Evolutionary conservation across 1,140 invertebrate genomes (phyloP), one percentile per base, ranked within the genome.

Genomic region (Linepithema humile): DNA sequence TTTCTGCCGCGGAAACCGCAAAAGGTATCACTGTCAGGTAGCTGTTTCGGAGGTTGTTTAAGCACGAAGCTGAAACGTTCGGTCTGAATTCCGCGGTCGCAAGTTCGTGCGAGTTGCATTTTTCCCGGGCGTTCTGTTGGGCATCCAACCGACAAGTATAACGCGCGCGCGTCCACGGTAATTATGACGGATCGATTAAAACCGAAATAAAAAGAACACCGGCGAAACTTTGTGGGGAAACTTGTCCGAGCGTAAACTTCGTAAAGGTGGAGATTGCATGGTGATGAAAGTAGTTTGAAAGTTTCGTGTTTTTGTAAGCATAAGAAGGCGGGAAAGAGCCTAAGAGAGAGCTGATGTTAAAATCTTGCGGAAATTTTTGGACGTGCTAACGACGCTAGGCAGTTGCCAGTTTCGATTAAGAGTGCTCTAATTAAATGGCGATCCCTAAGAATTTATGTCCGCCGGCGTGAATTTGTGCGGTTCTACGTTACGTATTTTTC

Each of bases 21-120:
- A 83, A 89, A 84, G 62, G 84, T 74, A 86, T 83, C 72, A 83
- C 55, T 69, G 72, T 65, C 78, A 60, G 78, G 15, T 59, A 82
- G 15, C 70, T 74, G 67, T 82, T 74, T 55, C 64, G 75, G 40
- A 40, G 64, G 64, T 80, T 80, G 75, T 80, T 80, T 80, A 80
- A 80, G 26, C 75, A 48, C 23, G 35, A 40, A 32, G 3, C 48
- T 57, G 64, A 80, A 80, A 80, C 48, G 64, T 43, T 55, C 64
- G 35, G 38, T 20, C 45, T 38, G 45, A 77, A 77, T 77, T 65
- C 74, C 74, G 75, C 48, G 64, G 75, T 55, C 64, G 64, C 29
- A 10, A n/a, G 23, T 9, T 17, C 15, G 29, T 10, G 20, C 62
- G 40, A 35, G 43, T 67, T n/a, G 10, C 74, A 77, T 67, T 67